Evolutionary conservation across 2,113 vertebrate genomes (phyloP), one percentile per base, ranked within the genome.

Genomic region (Corythornis cristatus): DNA sequence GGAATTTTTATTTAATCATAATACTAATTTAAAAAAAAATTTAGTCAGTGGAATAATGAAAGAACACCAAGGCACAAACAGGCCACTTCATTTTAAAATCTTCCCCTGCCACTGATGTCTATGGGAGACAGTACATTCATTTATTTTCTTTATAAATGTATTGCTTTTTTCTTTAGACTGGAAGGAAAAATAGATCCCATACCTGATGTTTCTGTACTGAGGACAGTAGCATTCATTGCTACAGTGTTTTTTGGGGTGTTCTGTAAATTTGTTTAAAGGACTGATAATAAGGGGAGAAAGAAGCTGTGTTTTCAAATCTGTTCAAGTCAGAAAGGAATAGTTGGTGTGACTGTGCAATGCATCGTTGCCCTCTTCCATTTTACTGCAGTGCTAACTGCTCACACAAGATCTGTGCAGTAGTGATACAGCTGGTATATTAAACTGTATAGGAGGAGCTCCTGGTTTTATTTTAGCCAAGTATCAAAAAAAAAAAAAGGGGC

Each of bases 1-100:
- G 72, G 93, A 95, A 89, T 89, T 96, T 93, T 87, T 93, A 95
- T 94, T 96, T 96, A 90, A 96, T 95, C 76, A 97, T 94, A 95
- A 92, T 87, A 82, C 26, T 53, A 61, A 60, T 75, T 89, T 61
- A 3, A 79, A 84, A 86, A 86, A 35, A 50, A 51, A 68, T 5
- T 58, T 40, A 75, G 62, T 29, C 13, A 50, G 60, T 70, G 25
- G 76, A 91, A 51, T 94, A 92, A 80, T 77, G 85, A 78, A 25
- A 91, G 29, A 85, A 67, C 45, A 68, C 31, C 48, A 67, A 94
- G 42, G n/a, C 90, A 33, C 10, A 82, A 94, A 65, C 11, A 84
- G 62, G 29, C 25, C 58, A 35, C 66, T 88, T 88, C 7, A 48
- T 89, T 86, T 85, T 79, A 3, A 80, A 71, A 86, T 66, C 19